Evolutionary conservation across 2,113 vertebrate genomes (phyloP).

Genomic region (Ochotona princeps): DNA sequence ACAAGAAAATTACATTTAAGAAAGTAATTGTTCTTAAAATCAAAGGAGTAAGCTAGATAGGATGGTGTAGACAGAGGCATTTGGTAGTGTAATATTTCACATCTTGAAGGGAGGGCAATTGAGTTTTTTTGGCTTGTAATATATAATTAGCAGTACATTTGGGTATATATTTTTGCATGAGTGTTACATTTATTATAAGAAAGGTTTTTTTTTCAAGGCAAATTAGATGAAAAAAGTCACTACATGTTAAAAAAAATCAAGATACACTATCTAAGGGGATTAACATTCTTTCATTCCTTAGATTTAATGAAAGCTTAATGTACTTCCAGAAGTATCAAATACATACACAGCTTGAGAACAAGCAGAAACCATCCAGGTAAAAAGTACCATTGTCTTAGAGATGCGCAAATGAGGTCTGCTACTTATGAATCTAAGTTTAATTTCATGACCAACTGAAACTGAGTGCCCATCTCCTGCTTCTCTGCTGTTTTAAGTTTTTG

Average conservation of each 20-base stretch:
- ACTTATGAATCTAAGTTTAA: not conserved
- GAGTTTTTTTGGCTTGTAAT: not conserved
- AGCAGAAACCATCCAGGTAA: not conserved
- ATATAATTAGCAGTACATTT: not conserved
- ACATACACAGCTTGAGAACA: not conserved
- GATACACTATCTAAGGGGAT: not conserved
- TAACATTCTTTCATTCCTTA: not conserved
- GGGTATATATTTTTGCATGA: conserved; percentile 1
- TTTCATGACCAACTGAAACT: not conserved
- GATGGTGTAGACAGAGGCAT: not conserved
- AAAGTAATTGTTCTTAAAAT: not conserved
- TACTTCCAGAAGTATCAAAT: conserved; percentile 33
- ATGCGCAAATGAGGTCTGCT: conserved; percentile 19
- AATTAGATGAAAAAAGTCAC: conserved; percentile 26
- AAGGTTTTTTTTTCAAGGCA: not conserved
- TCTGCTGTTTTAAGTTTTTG: not conserved
- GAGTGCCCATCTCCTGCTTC: not conserved
- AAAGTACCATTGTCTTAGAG: conserved; percentile 2
- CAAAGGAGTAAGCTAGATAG: not conserved
- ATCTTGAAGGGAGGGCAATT: not conserved
- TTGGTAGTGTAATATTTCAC: not conserved
- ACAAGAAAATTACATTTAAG: not conserved
- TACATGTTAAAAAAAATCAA: not conserved
- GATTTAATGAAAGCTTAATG: conserved; percentile 33
- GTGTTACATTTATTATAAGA: conserved; percentile 1